phyloP scores from a whole-genome alignment of 2,797 vertebrate genomes.

The Bovichtus variegatus region DNA sequence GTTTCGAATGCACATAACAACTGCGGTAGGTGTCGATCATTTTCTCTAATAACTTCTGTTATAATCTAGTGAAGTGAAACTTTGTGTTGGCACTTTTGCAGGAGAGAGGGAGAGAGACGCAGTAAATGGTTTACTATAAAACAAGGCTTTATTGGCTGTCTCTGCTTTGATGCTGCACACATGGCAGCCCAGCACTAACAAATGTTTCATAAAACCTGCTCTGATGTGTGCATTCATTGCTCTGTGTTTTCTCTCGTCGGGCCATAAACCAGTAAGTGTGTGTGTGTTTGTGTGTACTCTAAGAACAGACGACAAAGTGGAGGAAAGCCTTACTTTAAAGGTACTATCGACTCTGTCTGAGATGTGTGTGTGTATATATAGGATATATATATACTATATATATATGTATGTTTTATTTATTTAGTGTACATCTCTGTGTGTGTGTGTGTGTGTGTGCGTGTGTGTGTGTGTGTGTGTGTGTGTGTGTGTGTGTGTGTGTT shows the following conservation, averaged over 20 bases:
- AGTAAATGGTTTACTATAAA: slow-evolving; percentile 66
- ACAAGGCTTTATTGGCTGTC: slow-evolving; percentile 65
- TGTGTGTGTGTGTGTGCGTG: no score
- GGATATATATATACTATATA: not conserved
- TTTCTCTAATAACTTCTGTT: slow-evolving; percentile 59
- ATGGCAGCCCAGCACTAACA: slow-evolving; percentile 64
- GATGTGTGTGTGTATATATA: no score
- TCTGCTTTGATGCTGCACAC: slow-evolving; percentile 67
- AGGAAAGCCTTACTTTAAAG: slow-evolving; percentile 38
- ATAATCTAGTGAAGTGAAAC: slow-evolving; percentile 51
- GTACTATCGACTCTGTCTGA: slow-evolving; percentile 18
- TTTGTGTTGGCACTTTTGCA: slow-evolving; percentile 36
- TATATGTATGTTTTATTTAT: no score
- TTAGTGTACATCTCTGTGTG: slow-evolving; percentile 13
- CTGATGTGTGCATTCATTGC: slow-evolving; percentile 44
- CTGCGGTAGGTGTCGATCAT: slow-evolving; percentile 55
- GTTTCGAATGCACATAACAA: slow-evolving; percentile 36
- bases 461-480: no score
- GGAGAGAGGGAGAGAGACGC: slow-evolving; percentile 18
- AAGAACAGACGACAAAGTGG: slow-evolving; percentile 28
- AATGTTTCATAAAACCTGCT: slow-evolving; percentile 66
- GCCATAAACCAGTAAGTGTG: slow-evolving; percentile 49
- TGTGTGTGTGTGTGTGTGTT: slow-evolving; percentile 13
- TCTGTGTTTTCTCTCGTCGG: slow-evolving; percentile 47
- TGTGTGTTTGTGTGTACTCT: slow-evolving; percentile 13